These are phyloP conservation scores for Cyprinodon diabolis DNA, from an alignment of 2,797 vertebrate species.

Conservation along the genomic window DNA sequence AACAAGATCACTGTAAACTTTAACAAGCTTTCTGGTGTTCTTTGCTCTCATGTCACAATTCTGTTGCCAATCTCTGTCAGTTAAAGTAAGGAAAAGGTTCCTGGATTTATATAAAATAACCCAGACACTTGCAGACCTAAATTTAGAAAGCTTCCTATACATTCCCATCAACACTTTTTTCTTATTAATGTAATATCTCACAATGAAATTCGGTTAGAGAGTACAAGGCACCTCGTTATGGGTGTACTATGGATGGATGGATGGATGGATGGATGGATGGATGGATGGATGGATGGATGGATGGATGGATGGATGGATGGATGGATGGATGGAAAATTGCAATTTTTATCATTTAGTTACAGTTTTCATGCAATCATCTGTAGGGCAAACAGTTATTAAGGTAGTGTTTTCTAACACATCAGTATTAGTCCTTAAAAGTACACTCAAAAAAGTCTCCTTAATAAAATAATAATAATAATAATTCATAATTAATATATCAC, in stretches of 20 bases:
- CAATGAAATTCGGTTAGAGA: not conserved
- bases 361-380: too few relatives aligned
- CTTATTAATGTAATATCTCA: not conserved
- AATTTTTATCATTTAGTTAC: too few relatives aligned
- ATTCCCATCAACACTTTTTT: not conserved
- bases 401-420: not conserved
- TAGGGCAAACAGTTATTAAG: too few relatives aligned
- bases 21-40: slow-evolving; percentile 18
- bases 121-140: not conserved
- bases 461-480: too few relatives aligned
- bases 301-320: too few relatives aligned
- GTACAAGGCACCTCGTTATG: not conserved
- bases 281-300: slow-evolving; percentile 4
- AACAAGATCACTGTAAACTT: slow-evolving; percentile 36
- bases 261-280: not conserved
- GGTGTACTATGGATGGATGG: not conserved
- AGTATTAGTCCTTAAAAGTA: slow-evolving; percentile 4
- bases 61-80: not conserved
- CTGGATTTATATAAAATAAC: not conserved
- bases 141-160: not conserved
- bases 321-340: not conserved
- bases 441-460: too few relatives aligned
- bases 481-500: not conserved
- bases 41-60: slow-evolving; percentile 18
- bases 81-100: not conserved